phyloP scores from a whole-genome alignment of 92 coral and sea anemone genomes.

The Bergia sp. region DNA sequence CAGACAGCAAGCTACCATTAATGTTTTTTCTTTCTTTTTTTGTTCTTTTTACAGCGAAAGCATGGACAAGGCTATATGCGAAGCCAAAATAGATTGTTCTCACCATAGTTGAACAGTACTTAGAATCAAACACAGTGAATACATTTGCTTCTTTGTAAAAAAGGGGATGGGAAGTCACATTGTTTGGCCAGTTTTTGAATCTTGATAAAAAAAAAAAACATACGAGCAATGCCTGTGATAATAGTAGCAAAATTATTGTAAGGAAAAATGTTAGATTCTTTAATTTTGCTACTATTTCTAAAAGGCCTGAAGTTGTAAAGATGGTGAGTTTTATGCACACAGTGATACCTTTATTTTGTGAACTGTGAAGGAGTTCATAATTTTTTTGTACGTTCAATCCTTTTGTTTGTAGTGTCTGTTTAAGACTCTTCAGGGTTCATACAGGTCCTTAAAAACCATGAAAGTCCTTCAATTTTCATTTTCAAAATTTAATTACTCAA shows the following conservation, averaged over 20 bases:
- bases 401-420: too few species aligned
- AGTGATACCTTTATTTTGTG: background rate
- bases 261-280: background rate
- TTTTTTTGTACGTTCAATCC: too few species aligned
- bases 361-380: too few species aligned
- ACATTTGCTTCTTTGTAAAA: background rate
- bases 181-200: background rate
- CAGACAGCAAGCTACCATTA: too few species aligned
- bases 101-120: background rate
- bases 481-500: too few species aligned
- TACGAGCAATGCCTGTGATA: background rate
- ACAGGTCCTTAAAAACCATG: too few species aligned
- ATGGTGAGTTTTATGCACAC: background rate
- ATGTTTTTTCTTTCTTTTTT: background rate
- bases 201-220: background rate
- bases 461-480: too few species aligned
- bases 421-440: too few species aligned
- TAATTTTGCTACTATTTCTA: background rate
- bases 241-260: background rate
- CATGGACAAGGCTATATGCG: slow-evolving; percentile 44
- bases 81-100: background rate
- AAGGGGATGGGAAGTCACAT: background rate
- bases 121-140: background rate
- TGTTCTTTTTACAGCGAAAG: slow-evolving; percentile 2
- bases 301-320: background rate